Evolutionary conservation across 1,140 invertebrate genomes (phyloP), one percentile per base, ranked within the genome.

Genomic region (Proales similis): DNA sequence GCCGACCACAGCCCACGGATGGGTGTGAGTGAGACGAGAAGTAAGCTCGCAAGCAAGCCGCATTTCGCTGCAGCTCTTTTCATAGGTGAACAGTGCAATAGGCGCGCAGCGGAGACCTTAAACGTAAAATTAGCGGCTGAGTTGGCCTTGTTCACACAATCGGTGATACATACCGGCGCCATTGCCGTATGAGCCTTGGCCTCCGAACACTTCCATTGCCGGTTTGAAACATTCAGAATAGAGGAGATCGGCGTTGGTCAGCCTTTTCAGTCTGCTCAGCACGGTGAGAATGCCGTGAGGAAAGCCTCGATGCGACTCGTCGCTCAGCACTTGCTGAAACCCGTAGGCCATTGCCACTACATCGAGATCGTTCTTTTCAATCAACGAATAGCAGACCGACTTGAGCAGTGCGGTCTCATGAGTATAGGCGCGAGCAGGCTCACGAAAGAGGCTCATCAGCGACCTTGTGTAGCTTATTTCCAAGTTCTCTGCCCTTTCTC

Each of bases 391-490:
- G 3, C 82, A 83, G 36, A 86, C 71, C 39, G 78, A 78, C 69
- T 79, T 79, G 12, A 82, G 82, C 85, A 88, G 86, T 19, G 82
- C 83, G 12, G 85, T 85, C 69, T 87, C 86, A 80, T 87, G 85
- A 27, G 85, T 42, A 36, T 57, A 57, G 19, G 19, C 29, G 39
- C 45, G 39, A 9, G 45, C 36, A 42, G 32, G 17, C 12, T 57
- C 38, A 3, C 7, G 22, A n/a, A n/a, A n/a, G n/a, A n/a, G n/a
- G n/a, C n/a, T n/a, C n/a, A n/a, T n/a, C n/a, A n/a, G n/a, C n/a
- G n/a, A n/a, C n/a, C n/a, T n/a, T n/a, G n/a, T n/a, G n/a, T n/a
- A n/a, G n/a, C n/a, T n/a, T n/a, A n/a, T n/a, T 26, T 39, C 36
- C 39, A 12, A 26, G 4, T 57, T 26, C 5, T 57, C 36, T 12